phyloP scores from a whole-genome alignment of 2,888 invertebrate species.

The Seira musarum region DNA sequence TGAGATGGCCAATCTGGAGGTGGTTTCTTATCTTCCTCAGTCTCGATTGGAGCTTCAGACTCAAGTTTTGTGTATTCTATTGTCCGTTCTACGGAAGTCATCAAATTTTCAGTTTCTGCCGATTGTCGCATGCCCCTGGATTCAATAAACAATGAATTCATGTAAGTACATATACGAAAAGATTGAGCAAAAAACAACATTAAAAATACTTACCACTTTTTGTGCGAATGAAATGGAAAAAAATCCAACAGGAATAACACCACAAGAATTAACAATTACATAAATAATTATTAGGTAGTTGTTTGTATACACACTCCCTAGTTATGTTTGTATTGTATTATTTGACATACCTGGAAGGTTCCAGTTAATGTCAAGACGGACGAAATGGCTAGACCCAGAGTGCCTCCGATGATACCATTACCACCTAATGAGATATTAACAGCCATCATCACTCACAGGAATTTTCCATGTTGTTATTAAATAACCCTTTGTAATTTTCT shows the following conservation, averaged over 20 bases:
- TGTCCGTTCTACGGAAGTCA: slow-evolving; percentile 89
- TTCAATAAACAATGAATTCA: too few species aligned
- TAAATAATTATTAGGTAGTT: too few species aligned
- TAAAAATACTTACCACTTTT: neutral
- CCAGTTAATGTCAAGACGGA: slow-evolving; percentile 60
- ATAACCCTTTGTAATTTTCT: slow-evolving; percentile 70
- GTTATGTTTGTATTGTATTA: too few species aligned
- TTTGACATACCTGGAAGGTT: slow-evolving; percentile 70
- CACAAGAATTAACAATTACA: too few species aligned
- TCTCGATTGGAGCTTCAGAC: slow-evolving; percentile 79
- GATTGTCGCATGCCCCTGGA: slow-evolving; percentile 74
- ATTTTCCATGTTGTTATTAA: too few species aligned
- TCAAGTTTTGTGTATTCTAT: slow-evolving; percentile 84
- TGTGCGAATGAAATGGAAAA: neutral
- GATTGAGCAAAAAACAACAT: slow-evolving; percentile 83
- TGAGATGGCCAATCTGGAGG: slow-evolving; percentile 53
- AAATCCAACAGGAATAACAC: too few species aligned
- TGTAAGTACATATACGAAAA: too few species aligned
- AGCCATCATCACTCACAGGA: too few species aligned
- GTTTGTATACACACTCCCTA: too few species aligned
- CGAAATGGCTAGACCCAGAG: slow-evolving; percentile 66
- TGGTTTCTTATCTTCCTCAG: slow-evolving; percentile 73
- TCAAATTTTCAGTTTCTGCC: slow-evolving; percentile 81
- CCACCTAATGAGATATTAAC: too few species aligned
- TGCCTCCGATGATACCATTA: neutral